phyloP scores from a whole-genome alignment of 1,140 invertebrate genomes.

The Lepidotrigona ventralis region DNA sequence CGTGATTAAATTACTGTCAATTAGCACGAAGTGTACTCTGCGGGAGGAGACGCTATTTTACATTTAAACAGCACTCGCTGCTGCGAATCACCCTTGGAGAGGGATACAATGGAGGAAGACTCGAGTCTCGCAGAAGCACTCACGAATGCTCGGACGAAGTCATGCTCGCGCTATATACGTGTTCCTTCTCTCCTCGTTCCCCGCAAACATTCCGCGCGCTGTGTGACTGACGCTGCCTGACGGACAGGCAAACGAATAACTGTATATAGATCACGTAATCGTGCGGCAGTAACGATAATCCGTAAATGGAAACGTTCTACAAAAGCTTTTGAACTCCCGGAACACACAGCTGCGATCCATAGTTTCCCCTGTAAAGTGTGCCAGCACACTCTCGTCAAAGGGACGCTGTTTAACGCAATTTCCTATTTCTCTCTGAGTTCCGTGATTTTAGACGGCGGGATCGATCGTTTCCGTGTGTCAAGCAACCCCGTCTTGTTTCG shows the following conservation, averaged over 20 bases:
- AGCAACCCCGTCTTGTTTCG: not conserved
- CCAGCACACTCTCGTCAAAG: not conserved
- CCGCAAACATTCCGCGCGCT: not conserved
- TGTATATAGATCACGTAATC: constrained; percentile 40
- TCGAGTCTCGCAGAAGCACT: not conserved
- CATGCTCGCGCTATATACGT: not conserved
- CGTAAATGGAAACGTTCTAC: constrained; percentile 29
- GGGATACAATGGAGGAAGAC: not conserved
- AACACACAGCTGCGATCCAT: constrained; percentile 19
- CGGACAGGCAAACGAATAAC: constrained; percentile 30
- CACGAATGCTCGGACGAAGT: not conserved
- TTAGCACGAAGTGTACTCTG: not conserved
- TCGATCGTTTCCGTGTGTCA: not conserved
- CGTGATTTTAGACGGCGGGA: not conserved
- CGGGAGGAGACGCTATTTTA: not conserved
- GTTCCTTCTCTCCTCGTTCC: not conserved
- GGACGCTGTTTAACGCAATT: not conserved
- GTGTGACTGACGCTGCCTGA: constrained; percentile 3
- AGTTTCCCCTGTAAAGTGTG: too few species aligned
- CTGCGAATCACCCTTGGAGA: not conserved
- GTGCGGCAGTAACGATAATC: constrained; percentile 44
- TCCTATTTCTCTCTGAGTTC: not conserved
- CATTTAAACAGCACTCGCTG: not conserved
- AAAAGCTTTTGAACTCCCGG: constrained; percentile 6
- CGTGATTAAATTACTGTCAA: not conserved